phyloP scores from a whole-genome alignment of 1,140 invertebrate genomes.

The Meloidogyne chitwoodi region DNA sequence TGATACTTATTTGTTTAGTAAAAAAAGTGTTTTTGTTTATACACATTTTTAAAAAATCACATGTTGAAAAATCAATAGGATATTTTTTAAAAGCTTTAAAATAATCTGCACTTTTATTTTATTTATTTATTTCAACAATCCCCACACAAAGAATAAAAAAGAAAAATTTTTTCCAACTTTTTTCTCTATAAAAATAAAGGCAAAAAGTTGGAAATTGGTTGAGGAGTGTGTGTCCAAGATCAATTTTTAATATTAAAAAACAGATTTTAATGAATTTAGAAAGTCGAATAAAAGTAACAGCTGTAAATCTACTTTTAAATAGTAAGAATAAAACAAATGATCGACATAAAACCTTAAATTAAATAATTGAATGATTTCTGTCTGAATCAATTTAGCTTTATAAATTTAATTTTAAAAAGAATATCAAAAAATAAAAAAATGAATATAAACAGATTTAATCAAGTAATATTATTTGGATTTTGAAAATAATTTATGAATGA shows the following conservation, averaged over 20 bases:
- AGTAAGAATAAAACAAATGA: neutral
- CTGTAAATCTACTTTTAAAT: no score
- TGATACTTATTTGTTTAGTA: neutral
- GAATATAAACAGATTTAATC: neutral
- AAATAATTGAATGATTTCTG: neutral
- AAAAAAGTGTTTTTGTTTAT: neutral
- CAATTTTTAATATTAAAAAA: neutral
- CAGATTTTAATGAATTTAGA: neutral
- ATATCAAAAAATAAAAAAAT: neutral
- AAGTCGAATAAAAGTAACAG: neutral
- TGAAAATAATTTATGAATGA: no score
- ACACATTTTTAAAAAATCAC: neutral
- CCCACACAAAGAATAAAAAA: neutral
- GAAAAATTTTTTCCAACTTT: neutral
- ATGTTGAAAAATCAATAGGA: neutral
- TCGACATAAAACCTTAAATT: neutral
- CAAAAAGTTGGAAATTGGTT: neutral
- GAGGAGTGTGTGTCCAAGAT: neutral
- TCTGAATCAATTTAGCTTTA: neutral
- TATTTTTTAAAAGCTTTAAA: neutral
- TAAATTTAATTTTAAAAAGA: neutral
- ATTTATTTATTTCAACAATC: neutral
- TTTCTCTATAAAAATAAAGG: neutral
- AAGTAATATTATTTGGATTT: no score
- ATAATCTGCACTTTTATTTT: neutral